Conservation (phyloP, 35 echinoderm and acorn worm genomes). For the Apostichopus japonicus region DNA sequence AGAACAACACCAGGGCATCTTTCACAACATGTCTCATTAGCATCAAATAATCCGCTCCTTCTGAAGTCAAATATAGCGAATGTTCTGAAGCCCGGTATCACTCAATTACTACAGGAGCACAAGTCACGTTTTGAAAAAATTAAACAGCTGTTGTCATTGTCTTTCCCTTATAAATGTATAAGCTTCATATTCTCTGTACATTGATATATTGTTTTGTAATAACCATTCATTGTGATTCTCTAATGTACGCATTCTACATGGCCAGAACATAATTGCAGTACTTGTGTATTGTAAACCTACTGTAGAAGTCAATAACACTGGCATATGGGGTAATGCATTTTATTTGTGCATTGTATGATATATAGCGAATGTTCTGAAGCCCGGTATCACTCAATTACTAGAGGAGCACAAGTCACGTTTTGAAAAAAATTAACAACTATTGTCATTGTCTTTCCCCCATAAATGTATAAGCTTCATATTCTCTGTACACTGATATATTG, state of each 20-base stretch:
- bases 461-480: too few relatives aligned
- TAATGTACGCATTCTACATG: not conserved
- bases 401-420: too few relatives aligned
- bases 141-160: not conserved
- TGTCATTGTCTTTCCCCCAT: too few relatives aligned
- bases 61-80: conserved; percentile 24
- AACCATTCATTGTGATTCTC: not conserved
- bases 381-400: too few relatives aligned
- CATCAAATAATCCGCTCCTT: not conserved
- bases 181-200: conserved; percentile 19
- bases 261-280: not conserved
- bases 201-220: not conserved
- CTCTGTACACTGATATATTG: too few relatives aligned
- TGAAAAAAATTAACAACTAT: too few relatives aligned
- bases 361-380: too few relatives aligned
- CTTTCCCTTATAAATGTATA: not conserved
- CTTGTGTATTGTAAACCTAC: conserved; percentile 22
- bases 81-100: not conserved
- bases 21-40: conserved; percentile 38
- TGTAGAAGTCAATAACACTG: not conserved
- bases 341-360: too few relatives aligned
- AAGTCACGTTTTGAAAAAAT: not conserved
- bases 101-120: not conserved
- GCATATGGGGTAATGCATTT: too few relatives aligned
- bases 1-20: conserved; percentile 26